Conservation (phyloP, 1,140 invertebrate genomes). For the Eriosoma lanigerum region DNA sequence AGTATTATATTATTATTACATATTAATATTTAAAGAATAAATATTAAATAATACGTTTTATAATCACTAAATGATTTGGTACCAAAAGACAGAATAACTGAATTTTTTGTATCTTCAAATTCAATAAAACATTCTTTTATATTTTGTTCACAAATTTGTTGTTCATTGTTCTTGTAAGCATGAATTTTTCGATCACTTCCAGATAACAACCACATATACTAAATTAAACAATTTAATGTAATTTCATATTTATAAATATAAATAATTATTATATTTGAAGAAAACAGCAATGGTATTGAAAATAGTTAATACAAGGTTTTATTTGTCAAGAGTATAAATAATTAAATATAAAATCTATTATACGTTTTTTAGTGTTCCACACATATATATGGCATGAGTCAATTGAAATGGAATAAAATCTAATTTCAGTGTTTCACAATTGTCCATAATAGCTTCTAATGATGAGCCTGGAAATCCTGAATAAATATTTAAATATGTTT, state of each 20-base stretch:
- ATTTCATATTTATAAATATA: not conserved
- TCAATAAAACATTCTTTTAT: constrained; percentile 29
- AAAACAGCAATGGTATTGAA: too few species aligned
- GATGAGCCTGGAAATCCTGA: constrained; percentile 33
- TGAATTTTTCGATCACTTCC: constrained; percentile 44
- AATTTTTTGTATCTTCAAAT: constrained; percentile 6
- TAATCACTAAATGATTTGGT: constrained; percentile 35
- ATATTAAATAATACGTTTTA: constrained; percentile 21
- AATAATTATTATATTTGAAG: too few species aligned
- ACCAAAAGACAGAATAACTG: not conserved
- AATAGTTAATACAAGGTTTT: too few species aligned
- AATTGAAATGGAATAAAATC: constrained; percentile 31
- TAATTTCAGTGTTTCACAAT: constrained; percentile 11
- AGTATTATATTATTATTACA: too few species aligned
- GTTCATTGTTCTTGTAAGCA: constrained; percentile 8
- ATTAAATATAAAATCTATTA: not conserved
- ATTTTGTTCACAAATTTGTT: constrained; percentile 23
- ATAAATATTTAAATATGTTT: constrained; percentile 33
- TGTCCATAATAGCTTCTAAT: constrained; percentile 29
- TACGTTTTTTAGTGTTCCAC: constrained; percentile 1
- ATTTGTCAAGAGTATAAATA: not conserved
- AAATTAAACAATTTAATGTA: not conserved
- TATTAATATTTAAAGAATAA: constrained; percentile 28
- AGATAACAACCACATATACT: constrained; percentile 35
- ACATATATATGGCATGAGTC: constrained; percentile 3